Conservation (phyloP, 2,113 vertebrate species). For the Colius striatus region DNA sequence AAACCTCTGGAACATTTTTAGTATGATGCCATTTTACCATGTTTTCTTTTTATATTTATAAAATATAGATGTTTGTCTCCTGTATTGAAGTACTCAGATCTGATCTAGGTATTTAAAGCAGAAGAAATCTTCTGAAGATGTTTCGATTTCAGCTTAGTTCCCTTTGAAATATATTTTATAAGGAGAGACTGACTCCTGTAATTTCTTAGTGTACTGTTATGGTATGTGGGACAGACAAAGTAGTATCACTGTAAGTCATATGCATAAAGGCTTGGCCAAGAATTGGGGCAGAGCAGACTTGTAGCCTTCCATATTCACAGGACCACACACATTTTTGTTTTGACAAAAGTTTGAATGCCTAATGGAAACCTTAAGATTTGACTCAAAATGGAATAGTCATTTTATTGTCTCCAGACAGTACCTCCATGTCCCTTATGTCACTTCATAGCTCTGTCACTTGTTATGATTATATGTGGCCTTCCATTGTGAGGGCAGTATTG, state of each 20-base stretch:
- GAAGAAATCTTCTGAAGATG: neutral
- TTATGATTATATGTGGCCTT: neutral
- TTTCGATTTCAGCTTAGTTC: neutral
- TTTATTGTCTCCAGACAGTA: neutral
- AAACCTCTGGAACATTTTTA: neutral
- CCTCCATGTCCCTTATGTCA: neutral
- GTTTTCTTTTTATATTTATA: neutral
- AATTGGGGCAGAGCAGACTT: neutral
- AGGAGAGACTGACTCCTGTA: neutral
- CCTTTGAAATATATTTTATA: neutral
- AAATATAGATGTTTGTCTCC: neutral
- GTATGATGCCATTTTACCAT: neutral
- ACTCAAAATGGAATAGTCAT: neutral
- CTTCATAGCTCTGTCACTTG: neutral
- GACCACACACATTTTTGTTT: neutral
- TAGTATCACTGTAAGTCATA: neutral
- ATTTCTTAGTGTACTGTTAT: neutral
- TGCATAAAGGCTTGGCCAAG: neutral
- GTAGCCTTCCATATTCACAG: fast-evolving
- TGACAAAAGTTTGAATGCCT: neutral
- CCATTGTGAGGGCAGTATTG: neutral
- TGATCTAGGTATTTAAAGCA: neutral
- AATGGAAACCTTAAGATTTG: neutral
- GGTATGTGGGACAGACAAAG: neutral
- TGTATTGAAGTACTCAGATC: neutral